Conservation (phyloP, 2,888 invertebrate species). For the Dorcus hopei region DNA sequence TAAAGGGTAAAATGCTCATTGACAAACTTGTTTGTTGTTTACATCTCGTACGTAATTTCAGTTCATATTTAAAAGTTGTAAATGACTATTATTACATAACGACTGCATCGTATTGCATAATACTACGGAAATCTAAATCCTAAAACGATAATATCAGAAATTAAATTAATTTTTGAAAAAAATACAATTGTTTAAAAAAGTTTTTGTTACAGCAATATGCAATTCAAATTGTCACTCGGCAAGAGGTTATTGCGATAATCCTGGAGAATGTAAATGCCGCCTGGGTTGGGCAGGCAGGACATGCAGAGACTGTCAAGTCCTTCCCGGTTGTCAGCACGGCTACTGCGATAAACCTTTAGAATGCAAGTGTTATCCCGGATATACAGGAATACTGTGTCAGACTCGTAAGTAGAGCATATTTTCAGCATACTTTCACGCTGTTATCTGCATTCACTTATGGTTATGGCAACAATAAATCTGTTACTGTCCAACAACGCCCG, state of each 20-base stretch:
- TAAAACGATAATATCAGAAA: too few species aligned
- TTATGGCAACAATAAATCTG: not conserved
- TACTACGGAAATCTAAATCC: too few species aligned
- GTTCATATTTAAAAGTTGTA: too few species aligned
- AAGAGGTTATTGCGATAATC: conserved; percentile 81
- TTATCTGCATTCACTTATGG: not conserved
- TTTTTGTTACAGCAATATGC: conserved; percentile 70
- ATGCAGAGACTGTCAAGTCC: conserved; percentile 81
- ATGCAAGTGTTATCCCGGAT: conserved; percentile 89
- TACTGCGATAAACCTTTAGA: conserved; percentile 86
- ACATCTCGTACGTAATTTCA: too few species aligned
- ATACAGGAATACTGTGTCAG: conserved; percentile 84
- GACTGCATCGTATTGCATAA: too few species aligned
- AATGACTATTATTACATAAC: too few species aligned
- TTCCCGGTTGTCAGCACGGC: conserved; percentile 90
- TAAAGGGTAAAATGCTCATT: too few species aligned
- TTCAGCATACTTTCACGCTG: not conserved
- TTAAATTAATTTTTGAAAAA: too few species aligned
- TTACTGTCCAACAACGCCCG: too few species aligned
- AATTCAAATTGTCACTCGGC: conserved; percentile 80
- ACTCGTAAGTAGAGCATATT: conserved; percentile 63
- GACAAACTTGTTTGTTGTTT: too few species aligned
- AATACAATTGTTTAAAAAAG: too few species aligned
- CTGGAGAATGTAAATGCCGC: conserved; percentile 84
- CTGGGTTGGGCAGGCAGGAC: conserved; percentile 87